A percentile compares a stretch with the other conserved stretches of the same genome.
Evolutionary conservation across 2,797 vertebrate genomes (phyloP).

Genomic region (Crypturellus tataupa): DNA sequence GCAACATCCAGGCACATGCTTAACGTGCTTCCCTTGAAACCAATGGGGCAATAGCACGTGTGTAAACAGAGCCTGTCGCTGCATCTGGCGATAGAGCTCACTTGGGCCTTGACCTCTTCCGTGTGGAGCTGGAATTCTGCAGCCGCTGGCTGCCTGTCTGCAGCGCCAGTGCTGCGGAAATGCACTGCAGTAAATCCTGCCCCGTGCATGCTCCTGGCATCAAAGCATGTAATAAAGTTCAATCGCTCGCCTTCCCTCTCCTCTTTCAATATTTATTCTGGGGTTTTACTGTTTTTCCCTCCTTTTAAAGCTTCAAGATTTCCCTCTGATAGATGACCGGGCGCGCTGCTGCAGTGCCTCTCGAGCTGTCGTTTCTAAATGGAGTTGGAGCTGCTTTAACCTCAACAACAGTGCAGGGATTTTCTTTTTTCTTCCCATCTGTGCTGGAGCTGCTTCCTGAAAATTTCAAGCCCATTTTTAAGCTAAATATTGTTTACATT

Average conservation of each 20-base stretch:
- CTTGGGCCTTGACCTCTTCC: background rate
- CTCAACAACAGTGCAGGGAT: background rate
- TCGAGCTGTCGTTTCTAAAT: conserved; percentile 59
- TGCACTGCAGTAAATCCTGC: conserved; percentile 35
- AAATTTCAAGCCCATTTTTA: conserved; percentile 1
- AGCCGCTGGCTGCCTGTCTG: conserved; percentile 13
- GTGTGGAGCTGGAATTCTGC: conserved; percentile 10
- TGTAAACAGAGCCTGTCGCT: background rate
- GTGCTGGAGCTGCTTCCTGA: background rate
- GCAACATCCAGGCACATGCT: background rate
- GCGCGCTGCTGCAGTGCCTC: background rate
- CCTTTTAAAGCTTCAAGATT: conserved; percentile 47
- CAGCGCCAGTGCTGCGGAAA: background rate
- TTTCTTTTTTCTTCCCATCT: conserved; percentile 37
- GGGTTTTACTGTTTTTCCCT: conserved; percentile 54
- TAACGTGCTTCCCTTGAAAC: background rate
- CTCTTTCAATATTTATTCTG: conserved; percentile 50
- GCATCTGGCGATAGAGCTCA: background rate
- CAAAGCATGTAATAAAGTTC: conserved; percentile 61
- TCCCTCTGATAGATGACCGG: conserved; percentile 56
- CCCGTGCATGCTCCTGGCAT: conserved; percentile 12
- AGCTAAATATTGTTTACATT: background rate
- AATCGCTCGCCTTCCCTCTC: conserved; percentile 35
- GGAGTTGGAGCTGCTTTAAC: conserved; percentile 32
- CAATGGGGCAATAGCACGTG: no score